These are phyloP conservation scores for Poeciliopsis occidentalis DNA, from an alignment of 2,113 vertebrate genomes.

Conservation along the genomic window DNA sequence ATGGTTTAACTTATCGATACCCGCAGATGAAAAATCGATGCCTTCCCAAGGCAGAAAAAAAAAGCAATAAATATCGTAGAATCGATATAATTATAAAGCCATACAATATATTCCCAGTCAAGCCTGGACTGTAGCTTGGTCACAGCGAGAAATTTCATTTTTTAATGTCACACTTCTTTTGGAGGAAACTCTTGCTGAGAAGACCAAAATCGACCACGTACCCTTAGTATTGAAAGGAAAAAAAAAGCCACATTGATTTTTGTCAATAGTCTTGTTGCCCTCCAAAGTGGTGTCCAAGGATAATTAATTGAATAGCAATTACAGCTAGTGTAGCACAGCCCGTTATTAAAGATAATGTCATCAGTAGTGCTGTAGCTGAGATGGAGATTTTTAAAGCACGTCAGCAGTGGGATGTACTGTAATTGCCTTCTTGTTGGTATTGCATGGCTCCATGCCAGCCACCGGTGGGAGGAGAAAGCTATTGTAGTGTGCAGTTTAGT, in stretches of 20 bases:
- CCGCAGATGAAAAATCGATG: too few relatives aligned
- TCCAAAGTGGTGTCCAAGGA: slow-evolving; percentile 54
- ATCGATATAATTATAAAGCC: too few relatives aligned
- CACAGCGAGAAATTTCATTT: slow-evolving; percentile 19
- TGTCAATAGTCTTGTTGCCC: slow-evolving; percentile 51
- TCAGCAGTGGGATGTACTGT: slow-evolving; percentile 61
- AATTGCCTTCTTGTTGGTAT: slow-evolving; percentile 52
- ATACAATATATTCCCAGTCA: slow-evolving; percentile 14
- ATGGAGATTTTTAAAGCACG: slow-evolving; percentile 60
- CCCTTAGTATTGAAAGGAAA: slow-evolving; percentile 30
- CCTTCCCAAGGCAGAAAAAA: too few relatives aligned
- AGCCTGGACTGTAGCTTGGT: slow-evolving; percentile 31
- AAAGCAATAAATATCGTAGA: too few relatives aligned
- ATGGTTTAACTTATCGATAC: too few relatives aligned
- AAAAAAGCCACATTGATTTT: slow-evolving; percentile 56
- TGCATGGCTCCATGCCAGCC: slow-evolving; percentile 45
- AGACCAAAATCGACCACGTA: slow-evolving; percentile 25
- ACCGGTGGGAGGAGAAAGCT: slow-evolving; percentile 32
- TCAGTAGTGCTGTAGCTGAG: slow-evolving; percentile 62
- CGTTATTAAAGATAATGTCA: slow-evolving; percentile 76
- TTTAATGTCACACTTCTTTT: slow-evolving; percentile 54
- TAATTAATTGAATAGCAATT: slow-evolving; percentile 77
- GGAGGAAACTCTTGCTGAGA: slow-evolving; percentile 17
- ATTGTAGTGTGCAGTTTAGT: slow-evolving; percentile 55
- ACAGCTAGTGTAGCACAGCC: slow-evolving; percentile 58